These are phyloP conservation scores for Habrosyne pyritoides DNA, from an alignment of 2,888 invertebrate species.

Conservation along the genomic window DNA sequence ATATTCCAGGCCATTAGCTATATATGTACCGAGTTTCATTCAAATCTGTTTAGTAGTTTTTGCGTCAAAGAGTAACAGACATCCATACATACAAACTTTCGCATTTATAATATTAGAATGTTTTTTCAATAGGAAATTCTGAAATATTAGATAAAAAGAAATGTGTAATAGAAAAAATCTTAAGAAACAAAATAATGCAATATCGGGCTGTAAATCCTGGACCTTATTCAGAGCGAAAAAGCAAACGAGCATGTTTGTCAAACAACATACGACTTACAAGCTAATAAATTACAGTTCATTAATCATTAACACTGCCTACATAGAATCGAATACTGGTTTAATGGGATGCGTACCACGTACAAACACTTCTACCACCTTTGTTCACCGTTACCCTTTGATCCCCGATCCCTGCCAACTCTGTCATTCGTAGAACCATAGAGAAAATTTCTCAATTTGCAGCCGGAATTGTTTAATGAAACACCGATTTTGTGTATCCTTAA, in stretches of 20 bases:
- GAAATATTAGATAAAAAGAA: too few relatives aligned
- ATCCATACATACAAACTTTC: too few relatives aligned
- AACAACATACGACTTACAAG: not conserved
- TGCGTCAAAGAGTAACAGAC: too few relatives aligned
- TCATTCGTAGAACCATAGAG: not conserved
- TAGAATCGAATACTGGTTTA: constrained; percentile 3
- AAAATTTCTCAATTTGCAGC: constrained; percentile 4
- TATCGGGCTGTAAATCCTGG: not conserved
- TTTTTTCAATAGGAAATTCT: too few relatives aligned
- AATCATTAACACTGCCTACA: constrained; percentile 2
- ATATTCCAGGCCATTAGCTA: too few relatives aligned
- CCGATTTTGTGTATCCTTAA: not conserved
- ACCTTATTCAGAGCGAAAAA: not conserved
- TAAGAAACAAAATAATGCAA: too few relatives aligned
- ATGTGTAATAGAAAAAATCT: too few relatives aligned
- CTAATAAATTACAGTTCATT: constrained; percentile 5
- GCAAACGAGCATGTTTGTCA: not conserved
- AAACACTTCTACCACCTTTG: constrained; percentile 5
- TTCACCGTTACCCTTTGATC: constrained; percentile 9
- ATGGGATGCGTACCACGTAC: constrained; percentile 3
- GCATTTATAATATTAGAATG: too few relatives aligned
- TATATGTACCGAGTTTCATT: too few relatives aligned
- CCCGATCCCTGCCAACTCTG: constrained; percentile 4
- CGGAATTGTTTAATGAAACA: not conserved
- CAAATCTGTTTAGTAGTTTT: too few relatives aligned